A percentile compares a stretch with the other conserved stretches of the same genome.
Conservation (phyloP, 2,888 invertebrate species). For the Carabus problematicus region DNA sequence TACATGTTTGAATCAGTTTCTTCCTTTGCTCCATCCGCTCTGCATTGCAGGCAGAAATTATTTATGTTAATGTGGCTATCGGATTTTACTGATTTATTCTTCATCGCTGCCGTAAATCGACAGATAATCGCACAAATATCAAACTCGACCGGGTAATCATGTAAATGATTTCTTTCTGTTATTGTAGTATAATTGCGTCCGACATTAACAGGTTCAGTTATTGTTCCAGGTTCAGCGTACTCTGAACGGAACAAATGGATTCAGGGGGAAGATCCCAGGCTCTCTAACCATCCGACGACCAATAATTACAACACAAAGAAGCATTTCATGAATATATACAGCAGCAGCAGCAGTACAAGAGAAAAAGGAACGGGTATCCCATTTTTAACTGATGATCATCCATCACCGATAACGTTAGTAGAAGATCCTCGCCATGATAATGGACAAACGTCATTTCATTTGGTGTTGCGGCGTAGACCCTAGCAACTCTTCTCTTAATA, state of each 20-base stretch:
- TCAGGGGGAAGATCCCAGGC: background rate
- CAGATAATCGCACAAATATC: background rate
- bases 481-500: conserved; percentile 19
- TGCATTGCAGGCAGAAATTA: too few relatives aligned
- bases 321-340: conserved; percentile 36
- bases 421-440: conserved; percentile 13
- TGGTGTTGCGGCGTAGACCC: conserved; percentile 17
- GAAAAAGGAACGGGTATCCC: too few relatives aligned
- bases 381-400: conserved; percentile 19
- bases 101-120: background rate
- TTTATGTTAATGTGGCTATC: too few relatives aligned
- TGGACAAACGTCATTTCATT: conserved; percentile 36
- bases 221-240: background rate
- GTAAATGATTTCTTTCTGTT: conserved; percentile 18
- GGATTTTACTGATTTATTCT: too few relatives aligned
- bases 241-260: conserved; percentile 8
- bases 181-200: conserved; percentile 26
- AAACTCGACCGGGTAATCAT: conserved; percentile 6
- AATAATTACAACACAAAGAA: conserved; percentile 36
- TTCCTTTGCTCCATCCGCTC: too few relatives aligned
- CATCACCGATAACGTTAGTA: conserved; percentile 21
- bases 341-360: background rate
- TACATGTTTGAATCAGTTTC: too few relatives aligned
- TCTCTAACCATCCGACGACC: background rate
- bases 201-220: conserved; percentile 17